A percentile compares a stretch with the other conserved stretches of the same genome.
Evolutionary conservation across 2,888 invertebrate genomes (phyloP).

Genomic region (Tipula vernalis): DNA sequence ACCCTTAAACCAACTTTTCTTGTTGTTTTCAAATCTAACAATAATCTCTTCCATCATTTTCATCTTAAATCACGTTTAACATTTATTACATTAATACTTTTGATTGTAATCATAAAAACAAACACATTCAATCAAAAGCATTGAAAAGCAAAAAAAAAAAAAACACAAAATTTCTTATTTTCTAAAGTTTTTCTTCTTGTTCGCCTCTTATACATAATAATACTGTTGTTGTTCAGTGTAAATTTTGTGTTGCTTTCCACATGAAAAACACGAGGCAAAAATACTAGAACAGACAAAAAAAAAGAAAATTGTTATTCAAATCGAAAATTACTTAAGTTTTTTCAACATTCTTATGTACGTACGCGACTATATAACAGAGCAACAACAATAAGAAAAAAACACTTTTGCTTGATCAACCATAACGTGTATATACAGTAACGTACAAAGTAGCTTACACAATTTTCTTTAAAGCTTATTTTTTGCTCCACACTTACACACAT

Average conservation of each 20-base stretch:
- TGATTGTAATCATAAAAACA: not conserved
- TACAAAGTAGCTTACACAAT: not conserved
- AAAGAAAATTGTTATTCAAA: not conserved
- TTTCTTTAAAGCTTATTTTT: not conserved
- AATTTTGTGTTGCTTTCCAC: not conserved
- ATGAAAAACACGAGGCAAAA: not conserved
- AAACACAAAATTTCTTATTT: not conserved
- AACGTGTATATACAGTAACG: not conserved
- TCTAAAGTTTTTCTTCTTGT: not conserved
- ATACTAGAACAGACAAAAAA: not conserved
- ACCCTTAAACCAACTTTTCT: too few species aligned
- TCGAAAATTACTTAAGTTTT: constrained; percentile 4
- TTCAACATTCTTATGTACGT: not conserved
- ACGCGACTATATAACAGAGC: not conserved
- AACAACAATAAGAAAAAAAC: not conserved
- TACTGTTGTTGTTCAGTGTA: not conserved
- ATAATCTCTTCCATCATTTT: not conserved
- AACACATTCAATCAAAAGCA: not conserved
- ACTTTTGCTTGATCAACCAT: not conserved
- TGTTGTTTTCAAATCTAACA: too few species aligned
- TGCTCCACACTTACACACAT: not conserved
- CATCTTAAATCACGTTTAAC: not conserved
- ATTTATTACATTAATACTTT: not conserved
- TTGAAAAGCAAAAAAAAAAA: too few species aligned
- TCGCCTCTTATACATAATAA: not conserved